Evolutionary conservation across 2,888 invertebrate genomes (phyloP), one percentile per base, ranked within the genome.

Genomic region (Thereva nobilitata): DNA sequence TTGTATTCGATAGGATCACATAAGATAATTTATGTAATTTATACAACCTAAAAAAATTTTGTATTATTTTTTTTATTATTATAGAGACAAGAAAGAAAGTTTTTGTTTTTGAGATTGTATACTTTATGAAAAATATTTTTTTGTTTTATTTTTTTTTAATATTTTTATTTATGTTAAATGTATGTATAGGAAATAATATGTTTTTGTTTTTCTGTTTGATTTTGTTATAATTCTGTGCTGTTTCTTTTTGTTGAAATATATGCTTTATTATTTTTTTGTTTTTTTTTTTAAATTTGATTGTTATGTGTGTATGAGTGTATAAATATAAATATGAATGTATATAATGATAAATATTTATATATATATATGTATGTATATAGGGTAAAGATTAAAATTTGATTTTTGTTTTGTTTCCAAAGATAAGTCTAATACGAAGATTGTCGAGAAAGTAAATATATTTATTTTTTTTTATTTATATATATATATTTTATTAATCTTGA

Each of bases 1-100:
- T 68, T 68, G 68, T 56, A 63, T 63, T 23, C 50, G 56, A 66
- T 66, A 63, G 65, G 66, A 68, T 68, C 68, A 68, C 68, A 68
- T 65, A 59, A 50, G 47, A 59, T 40, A 49, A 38, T 41, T 52
- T 50, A 41, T 41, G 49, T 8, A 9, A 34, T 50, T 5, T 6
- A 5, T 35, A 38, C n/a, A 37, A 61, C 34, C 53, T 38, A 53
- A 37, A 5, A 7, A 53, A 35, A 53, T 53, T 50, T 9, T 23
- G 23, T 23, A 23, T 23, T 23, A 23, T 23, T 23, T 2, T 1
- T 23, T 23, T 2, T 23, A 23, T 23, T 23, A 2, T 2, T 23
- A 23, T 23, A 23, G 23, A 23, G 23, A 23, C 23, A 23, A 2
- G 2, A 23, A 23, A 23, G 23, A 23, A 23, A 23, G 23, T 23